A percentile compares a stretch with the other conserved stretches of the same genome.
phyloP scores from a whole-genome alignment of 2,888 invertebrate genomes.

The Perdita meconis region DNA sequence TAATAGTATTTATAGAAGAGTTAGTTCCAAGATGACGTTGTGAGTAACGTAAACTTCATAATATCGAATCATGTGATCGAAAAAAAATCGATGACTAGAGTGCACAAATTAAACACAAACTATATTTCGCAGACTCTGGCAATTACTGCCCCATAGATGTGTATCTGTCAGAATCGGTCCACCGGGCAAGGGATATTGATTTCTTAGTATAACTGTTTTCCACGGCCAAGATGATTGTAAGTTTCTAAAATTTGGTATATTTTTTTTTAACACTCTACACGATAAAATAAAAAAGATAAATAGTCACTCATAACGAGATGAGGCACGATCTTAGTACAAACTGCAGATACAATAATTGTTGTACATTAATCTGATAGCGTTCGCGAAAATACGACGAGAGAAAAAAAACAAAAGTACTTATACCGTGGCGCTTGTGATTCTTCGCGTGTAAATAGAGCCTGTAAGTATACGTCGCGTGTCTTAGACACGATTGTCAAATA shows the following conservation, averaged over 20 bases:
- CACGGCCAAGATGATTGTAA: background rate
- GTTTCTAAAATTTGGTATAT: background rate
- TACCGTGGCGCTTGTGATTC: constrained; percentile 33
- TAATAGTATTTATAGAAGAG: too few relatives aligned
- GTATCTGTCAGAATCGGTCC: too few relatives aligned
- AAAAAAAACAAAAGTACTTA: constrained; percentile 52
- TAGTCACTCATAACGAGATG: constrained; percentile 29
- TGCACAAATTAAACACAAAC: too few relatives aligned
- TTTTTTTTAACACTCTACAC: background rate
- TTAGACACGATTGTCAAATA: background rate
- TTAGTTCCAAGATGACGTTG: too few relatives aligned
- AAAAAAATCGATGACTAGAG: too few relatives aligned
- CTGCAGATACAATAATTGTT: constrained; percentile 66
- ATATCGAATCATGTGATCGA: too few relatives aligned
- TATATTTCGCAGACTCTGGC: too few relatives aligned
- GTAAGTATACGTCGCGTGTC: constrained; percentile 20
- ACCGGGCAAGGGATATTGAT: too few relatives aligned
- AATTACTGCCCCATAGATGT: too few relatives aligned
- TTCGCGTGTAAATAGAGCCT: constrained; percentile 57
- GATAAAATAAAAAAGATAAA: background rate
- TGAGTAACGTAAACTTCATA: too few relatives aligned
- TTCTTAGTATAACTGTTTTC: too few relatives aligned
- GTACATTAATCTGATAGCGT: constrained; percentile 17
- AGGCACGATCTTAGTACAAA: constrained; percentile 67
- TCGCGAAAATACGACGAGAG: constrained; percentile 22